Conservation (phyloP, 2,113 vertebrate genomes). For the Petrocephalus zakoni region DNA sequence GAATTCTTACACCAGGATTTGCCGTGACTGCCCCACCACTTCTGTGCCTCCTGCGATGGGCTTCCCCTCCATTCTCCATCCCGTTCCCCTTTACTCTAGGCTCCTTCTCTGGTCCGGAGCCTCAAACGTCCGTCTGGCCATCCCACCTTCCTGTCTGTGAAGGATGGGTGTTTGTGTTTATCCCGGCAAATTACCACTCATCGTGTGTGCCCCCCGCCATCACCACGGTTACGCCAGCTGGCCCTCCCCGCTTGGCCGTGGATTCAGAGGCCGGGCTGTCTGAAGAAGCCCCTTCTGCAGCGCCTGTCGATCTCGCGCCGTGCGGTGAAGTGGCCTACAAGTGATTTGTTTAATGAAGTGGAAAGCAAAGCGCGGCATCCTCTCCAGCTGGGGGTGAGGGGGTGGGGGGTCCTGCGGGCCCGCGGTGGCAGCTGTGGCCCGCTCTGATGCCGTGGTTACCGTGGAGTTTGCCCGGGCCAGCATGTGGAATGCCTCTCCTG, state of each 20-base stretch:
- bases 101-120: not conserved
- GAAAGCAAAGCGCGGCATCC: not conserved
- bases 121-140: not conserved
- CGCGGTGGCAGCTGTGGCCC: slow-evolving; percentile 11
- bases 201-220: not conserved
- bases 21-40: no score
- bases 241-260: slow-evolving; percentile 15
- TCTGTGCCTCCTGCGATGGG: not conserved
- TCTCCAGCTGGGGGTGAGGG: not conserved
- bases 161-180: not conserved
- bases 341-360: slow-evolving; percentile 44
- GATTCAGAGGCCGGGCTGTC: slow-evolving; percentile 44
- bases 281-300: slow-evolving; percentile 35
- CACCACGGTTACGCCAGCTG: not conserved
- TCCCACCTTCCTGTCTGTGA: not conserved
- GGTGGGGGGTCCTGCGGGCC: not conserved
- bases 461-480: slow-evolving; percentile 15
- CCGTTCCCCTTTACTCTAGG: no score
- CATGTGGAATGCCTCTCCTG: not conserved
- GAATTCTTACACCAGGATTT: no score
- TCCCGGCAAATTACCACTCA: not conserved
- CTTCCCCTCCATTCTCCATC: not conserved
- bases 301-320: slow-evolving; percentile 26
- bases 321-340: slow-evolving; percentile 29
- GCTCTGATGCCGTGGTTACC: slow-evolving; percentile 14